phyloP scores from a whole-genome alignment of 2,797 vertebrate genomes.

The Karalla daura region DNA sequence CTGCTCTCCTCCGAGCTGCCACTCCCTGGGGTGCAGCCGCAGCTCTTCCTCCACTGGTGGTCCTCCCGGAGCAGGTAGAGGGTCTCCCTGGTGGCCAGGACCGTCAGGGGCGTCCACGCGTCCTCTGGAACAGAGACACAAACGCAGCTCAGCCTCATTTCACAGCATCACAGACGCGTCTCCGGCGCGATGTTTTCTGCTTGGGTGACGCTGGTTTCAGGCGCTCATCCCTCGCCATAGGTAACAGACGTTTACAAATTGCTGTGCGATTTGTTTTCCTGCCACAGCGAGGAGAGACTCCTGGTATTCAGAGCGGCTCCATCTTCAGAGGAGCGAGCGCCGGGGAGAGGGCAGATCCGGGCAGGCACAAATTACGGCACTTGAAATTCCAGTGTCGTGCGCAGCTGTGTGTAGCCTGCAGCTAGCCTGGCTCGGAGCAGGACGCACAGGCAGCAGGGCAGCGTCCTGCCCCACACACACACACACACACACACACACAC shows the following conservation, averaged over 20 bases:
- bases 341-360: constrained; percentile 54
- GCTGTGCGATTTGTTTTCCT: constrained; percentile 3
- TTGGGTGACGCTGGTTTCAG: background rate
- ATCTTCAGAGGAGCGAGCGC: background rate
- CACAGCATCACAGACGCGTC: no score
- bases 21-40: constrained; percentile 15
- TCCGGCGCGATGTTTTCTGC: background rate
- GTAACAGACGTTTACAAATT: background rate
- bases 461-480: background rate
- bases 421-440: constrained; percentile 21
- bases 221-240: background rate
- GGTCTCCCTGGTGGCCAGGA: constrained; percentile 89
- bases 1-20: constrained; percentile 48
- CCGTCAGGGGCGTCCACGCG: constrained; percentile 85
- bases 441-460: constrained; percentile 1
- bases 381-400: constrained; percentile 56
- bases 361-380: constrained; percentile 46
- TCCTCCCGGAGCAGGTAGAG: constrained; percentile 92
- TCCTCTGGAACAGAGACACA: constrained; percentile 71
- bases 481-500: constrained; percentile 2
- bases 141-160: background rate
- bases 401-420: constrained; percentile 49
- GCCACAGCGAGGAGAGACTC: background rate
- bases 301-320: background rate
- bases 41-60: constrained; percentile 84